Evolutionary conservation across 2,888 invertebrate genomes (phyloP).

Genomic region (Arrhopalites spinosus): DNA sequence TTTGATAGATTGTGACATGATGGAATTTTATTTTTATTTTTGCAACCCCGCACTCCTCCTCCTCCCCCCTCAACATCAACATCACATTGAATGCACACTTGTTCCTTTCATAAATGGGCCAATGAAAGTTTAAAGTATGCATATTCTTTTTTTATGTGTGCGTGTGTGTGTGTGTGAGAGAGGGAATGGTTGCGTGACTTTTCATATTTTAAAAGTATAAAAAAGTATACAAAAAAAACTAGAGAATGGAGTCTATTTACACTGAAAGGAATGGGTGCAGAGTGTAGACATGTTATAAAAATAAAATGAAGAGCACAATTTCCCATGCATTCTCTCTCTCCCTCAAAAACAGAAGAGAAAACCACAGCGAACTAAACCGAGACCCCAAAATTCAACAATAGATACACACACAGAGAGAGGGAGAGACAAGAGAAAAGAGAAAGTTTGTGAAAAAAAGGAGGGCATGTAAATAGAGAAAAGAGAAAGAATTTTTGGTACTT

Average conservation of each 20-base stretch:
- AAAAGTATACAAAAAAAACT: not conserved
- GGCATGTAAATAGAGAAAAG: not conserved
- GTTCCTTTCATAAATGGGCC: too few species aligned
- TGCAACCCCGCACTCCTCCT: too few species aligned
- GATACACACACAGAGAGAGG: not conserved
- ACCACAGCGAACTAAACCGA: too few species aligned
- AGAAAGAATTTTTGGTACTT: not conserved
- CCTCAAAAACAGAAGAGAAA: slow-evolving; percentile 9
- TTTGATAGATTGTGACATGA: too few species aligned
- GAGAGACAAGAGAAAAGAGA: slow-evolving; percentile 1
- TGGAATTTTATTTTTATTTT: too few species aligned
- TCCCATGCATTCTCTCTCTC: not conserved
- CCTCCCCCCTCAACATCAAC: too few species aligned
- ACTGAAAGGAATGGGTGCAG: not conserved
- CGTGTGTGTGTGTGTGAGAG: not conserved
- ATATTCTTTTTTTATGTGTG: too few species aligned
- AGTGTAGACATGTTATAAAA: too few species aligned
- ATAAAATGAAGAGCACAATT: too few species aligned
- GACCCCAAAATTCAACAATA: not conserved
- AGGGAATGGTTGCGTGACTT: slow-evolving; percentile 20
- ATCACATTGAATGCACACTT: too few species aligned
- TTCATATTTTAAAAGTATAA: slow-evolving; percentile 17
- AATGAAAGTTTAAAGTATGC: not conserved
- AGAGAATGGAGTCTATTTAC: too few species aligned
- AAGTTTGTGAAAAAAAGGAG: slow-evolving; percentile 12